A percentile compares a stretch with the other conserved stretches of the same genome.
phyloP scores from a whole-genome alignment of 1,140 invertebrate genomes.

The Eubasilissa regina region DNA sequence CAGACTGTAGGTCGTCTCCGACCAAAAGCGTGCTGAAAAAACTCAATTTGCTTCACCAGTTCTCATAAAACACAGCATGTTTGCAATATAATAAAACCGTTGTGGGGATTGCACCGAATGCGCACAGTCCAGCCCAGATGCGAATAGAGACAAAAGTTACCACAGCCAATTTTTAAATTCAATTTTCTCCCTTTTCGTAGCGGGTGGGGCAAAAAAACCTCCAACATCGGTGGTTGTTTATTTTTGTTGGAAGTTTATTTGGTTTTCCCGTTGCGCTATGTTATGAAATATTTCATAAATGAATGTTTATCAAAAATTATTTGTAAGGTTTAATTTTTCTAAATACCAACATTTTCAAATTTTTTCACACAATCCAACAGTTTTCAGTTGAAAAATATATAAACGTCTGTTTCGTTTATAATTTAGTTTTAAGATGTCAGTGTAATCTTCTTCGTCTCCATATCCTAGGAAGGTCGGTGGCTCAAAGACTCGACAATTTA shows the following conservation, averaged over 20 bases:
- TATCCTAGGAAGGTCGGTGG: too few species aligned
- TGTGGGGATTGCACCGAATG: not conserved
- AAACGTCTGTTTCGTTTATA: too few species aligned
- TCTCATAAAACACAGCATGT: constrained; percentile 25
- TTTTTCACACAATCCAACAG: too few species aligned
- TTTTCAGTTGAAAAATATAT: too few species aligned
- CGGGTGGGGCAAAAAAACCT: constrained; percentile 42
- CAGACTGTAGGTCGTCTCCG: too few species aligned
- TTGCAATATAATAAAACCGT: constrained; percentile 37
- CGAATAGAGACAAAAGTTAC: constrained; percentile 56
- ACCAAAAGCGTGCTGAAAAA: not conserved
- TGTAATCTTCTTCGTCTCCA: too few species aligned
- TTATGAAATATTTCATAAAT: constrained; percentile 7
- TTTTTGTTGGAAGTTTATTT: constrained; percentile 19
- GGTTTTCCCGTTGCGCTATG: constrained; percentile 2
- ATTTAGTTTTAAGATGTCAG: too few species aligned
- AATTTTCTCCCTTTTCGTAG: constrained; percentile 56
- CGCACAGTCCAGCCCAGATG: not conserved
- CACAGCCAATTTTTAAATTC: constrained; percentile 60
- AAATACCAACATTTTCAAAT: too few species aligned
- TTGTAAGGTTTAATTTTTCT: too few species aligned
- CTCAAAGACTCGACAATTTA: too few species aligned
- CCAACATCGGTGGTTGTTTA: constrained; percentile 23
- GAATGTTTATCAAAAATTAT: too few species aligned
- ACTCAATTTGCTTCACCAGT: constrained; percentile 2